A percentile compares a stretch with the other conserved stretches of the same genome.
Conservation (phyloP, 2,888 invertebrate genomes). For the Xestia rhomboidea region DNA sequence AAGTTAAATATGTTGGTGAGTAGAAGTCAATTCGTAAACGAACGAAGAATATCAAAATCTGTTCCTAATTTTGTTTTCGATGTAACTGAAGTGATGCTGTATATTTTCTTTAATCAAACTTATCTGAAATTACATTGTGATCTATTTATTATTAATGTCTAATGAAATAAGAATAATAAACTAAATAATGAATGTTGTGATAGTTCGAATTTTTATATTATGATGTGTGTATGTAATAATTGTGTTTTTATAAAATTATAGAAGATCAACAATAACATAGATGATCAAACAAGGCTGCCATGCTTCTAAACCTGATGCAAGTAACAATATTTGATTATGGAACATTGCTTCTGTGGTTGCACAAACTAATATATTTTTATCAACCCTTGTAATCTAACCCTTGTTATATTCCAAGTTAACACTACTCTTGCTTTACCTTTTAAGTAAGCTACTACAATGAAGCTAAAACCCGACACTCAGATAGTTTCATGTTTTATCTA, state of each 20-base stretch:
- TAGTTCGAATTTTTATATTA: neutral
- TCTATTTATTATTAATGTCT: constrained; percentile 8
- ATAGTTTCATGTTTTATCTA: neutral
- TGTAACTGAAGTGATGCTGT: constrained; percentile 9
- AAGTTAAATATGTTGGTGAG: constrained; percentile 98
- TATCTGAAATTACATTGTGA: neutral
- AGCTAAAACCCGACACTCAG: too few species aligned
- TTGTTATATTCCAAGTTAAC: constrained; percentile 1
- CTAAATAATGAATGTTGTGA: constrained; percentile 19
- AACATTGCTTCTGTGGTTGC: constrained; percentile 83
- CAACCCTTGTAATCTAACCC: constrained; percentile 39
- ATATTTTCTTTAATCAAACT: neutral
- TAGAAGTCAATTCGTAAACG: constrained; percentile 45
- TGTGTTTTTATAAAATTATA: constrained; percentile 85
- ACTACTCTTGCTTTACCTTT: constrained; percentile 2
- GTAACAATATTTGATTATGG: constrained; percentile 85
- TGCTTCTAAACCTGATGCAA: constrained; percentile 89
- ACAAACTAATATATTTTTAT: constrained; percentile 63
- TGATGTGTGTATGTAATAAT: constrained; percentile 43
- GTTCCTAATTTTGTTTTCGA: neutral
- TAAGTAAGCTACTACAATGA: neutral
- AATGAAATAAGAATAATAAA: constrained; percentile 21
- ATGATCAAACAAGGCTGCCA: constrained; percentile 81
- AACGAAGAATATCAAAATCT: neutral
- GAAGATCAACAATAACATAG: constrained; percentile 89